Conservation (phyloP, 2,888 invertebrate genomes). For the Phalangium opilio region DNA sequence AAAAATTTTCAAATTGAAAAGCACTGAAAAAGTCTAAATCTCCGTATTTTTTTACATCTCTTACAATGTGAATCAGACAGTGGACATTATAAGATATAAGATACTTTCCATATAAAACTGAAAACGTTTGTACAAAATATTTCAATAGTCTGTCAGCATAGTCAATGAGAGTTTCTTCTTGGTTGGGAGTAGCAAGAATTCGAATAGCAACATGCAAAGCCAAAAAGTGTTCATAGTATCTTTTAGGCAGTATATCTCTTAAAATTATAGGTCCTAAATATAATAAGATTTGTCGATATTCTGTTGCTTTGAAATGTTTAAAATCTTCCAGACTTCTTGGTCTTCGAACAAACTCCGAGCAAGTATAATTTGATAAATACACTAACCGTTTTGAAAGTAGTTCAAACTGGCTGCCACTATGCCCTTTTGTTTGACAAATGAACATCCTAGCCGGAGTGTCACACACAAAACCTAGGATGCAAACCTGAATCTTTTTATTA, state of each 20-base stretch:
- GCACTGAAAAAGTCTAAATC: conserved; percentile 20
- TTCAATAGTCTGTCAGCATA: conserved; percentile 19
- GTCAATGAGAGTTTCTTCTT: conserved; percentile 2
- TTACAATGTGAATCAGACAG: conserved; percentile 21
- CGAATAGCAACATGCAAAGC: conserved; percentile 17
- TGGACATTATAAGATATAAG: conserved; percentile 23
- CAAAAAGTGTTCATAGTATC: conserved; percentile 21
- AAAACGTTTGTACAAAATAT: conserved; percentile 19
- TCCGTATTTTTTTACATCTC: conserved; percentile 19
- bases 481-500: too few species aligned
- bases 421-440: too few species aligned
- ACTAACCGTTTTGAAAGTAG: too few species aligned
- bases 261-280: conserved; percentile 24
- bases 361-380: too few species aligned
- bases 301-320: conserved; percentile 25
- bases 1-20: conserved; percentile 21
- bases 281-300: conserved; percentile 23
- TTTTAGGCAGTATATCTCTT: conserved; percentile 13
- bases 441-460: too few species aligned
- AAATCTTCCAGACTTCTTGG: conserved; percentile 22
- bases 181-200: conserved; percentile 11
- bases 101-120: conserved; percentile 18
- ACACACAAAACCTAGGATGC: too few species aligned
- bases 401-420: too few species aligned
- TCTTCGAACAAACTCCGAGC: conserved; percentile 23